Percentiles rank a stretch among this genome's conserved stretches.
Evolutionary conservation across 2,888 invertebrate genomes (phyloP).

Genomic region (Maniola hyperantus): DNA sequence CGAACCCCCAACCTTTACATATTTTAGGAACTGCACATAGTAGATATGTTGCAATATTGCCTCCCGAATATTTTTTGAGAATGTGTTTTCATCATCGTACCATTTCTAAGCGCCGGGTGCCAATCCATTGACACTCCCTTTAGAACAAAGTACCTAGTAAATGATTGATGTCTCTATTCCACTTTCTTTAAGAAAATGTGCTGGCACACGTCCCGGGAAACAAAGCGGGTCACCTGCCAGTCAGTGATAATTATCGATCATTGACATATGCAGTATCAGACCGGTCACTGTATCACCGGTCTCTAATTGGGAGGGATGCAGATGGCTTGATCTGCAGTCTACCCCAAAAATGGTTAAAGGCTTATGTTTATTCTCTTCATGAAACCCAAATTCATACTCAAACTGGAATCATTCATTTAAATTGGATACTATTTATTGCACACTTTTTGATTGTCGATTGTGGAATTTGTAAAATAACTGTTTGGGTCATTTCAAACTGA

Average conservation of each 20-base stretch:
- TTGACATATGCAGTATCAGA: slow-evolving; percentile 2
- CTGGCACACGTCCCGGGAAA: slow-evolving; percentile 16
- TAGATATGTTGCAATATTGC: neutral
- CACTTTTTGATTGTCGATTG: too few species aligned
- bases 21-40: too few species aligned
- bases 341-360: neutral
- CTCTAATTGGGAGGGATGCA: neutral
- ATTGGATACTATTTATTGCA: too few species aligned
- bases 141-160: slow-evolving; percentile 15
- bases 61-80: neutral
- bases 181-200: slow-evolving; percentile 10
- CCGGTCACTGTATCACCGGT: neutral
- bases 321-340: neutral
- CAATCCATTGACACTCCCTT: slow-evolving; percentile 12
- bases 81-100: neutral
- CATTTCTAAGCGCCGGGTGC: slow-evolving; percentile 7
- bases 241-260: slow-evolving; percentile 12
- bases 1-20: too few species aligned
- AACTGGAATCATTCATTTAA: too few species aligned
- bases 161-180: slow-evolving; percentile 19
- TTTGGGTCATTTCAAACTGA: too few species aligned
- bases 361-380: neutral
- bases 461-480: too few species aligned
- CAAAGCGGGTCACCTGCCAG: slow-evolving; percentile 11
- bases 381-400: too few species aligned